Base-by-base conservation (phyloP, 2,888 invertebrate species). In the Phorcus lineatus region DNA sequence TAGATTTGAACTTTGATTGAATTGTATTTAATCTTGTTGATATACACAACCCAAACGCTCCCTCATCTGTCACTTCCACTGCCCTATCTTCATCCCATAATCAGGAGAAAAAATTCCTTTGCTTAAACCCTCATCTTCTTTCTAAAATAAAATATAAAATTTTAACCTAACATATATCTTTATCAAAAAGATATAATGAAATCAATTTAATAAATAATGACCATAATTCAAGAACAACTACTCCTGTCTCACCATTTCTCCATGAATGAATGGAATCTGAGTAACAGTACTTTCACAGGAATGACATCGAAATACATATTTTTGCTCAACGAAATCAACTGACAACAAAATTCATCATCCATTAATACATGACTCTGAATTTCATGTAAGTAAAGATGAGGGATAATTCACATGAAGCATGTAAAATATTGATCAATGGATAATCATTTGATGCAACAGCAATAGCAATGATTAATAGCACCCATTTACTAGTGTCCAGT, bases 41-140 rank as follows among this genome's bases (percentile, higher is more conserved):
- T 13, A 13, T 47, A 47, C 4, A 19, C 70, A 31, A 70, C 70
- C 70, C 70, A 28, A 31, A 17, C 31, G 28, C 55, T 17, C 36
- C 76, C 62, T 47, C 62, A 36, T 47, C 62, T 76, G 54, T 76
- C 76, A 47, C 22, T 62, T 77, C 67, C 52, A 47, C 66, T 67
- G 66, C 47, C 22, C 24, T 67, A 66, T 67, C 78, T 67, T 36
- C 70, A 70, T 70, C 70, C 19, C 70, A 70, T 36, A 28, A 31
- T 55, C 55, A 24, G 16, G 40, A 36, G 36, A 22, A 55, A 31
- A 55, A 76, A 76, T 55, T 31, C 36, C 76, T 28, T 28, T 55
- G 31, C 36, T 31, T 54, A 36, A 55, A 47, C 47, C 13, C 47
- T 47, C 47, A 47, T 47, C 47, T 13, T 47, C 47, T 47, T 47